phyloP scores from a whole-genome alignment of 2,113 vertebrate species.

The Gambusia affinis region DNA sequence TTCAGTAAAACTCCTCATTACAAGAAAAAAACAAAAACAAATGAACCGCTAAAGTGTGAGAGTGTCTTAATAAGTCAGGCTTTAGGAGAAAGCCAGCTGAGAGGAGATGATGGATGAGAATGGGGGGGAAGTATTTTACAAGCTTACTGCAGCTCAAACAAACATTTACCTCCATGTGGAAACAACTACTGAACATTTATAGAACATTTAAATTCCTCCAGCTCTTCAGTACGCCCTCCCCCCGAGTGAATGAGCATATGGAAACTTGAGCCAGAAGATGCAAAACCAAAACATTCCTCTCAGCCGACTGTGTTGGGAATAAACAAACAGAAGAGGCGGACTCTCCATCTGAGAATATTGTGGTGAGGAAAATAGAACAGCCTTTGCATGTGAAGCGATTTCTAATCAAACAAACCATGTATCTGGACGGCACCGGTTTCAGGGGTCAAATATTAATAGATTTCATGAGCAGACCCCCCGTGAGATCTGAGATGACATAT shows the following conservation, averaged over 20 bases:
- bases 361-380: constrained; percentile 15
- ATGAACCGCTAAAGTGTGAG: constrained; percentile 27
- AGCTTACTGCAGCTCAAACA: constrained; percentile 52
- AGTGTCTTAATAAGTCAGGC: constrained; percentile 24
- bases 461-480: constrained; percentile 42
- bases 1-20: constrained; percentile 62
- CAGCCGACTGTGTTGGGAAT: constrained; percentile 25
- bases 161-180: constrained; percentile 68
- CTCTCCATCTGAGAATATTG: constrained; percentile 25
- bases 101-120: constrained; percentile 64
- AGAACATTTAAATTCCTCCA: constrained; percentile 68
- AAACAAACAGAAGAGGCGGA: constrained; percentile 53
- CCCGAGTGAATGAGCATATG: constrained; percentile 50
- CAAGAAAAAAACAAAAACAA: constrained; percentile 23
- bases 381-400: constrained; percentile 34
- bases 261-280: constrained; percentile 46
- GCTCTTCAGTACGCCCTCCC: constrained; percentile 5
- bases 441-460: constrained; percentile 43
- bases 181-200: constrained; percentile 72
- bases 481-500: constrained; percentile 43
- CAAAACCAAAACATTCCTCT: constrained; percentile 56
- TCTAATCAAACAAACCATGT: constrained; percentile 42
- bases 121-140: constrained; percentile 27
- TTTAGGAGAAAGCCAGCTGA: constrained; percentile 41
- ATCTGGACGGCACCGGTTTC: constrained; percentile 41